Conservation (phyloP, 2,888 invertebrate species). For the Temnothorax ravouxi region DNA sequence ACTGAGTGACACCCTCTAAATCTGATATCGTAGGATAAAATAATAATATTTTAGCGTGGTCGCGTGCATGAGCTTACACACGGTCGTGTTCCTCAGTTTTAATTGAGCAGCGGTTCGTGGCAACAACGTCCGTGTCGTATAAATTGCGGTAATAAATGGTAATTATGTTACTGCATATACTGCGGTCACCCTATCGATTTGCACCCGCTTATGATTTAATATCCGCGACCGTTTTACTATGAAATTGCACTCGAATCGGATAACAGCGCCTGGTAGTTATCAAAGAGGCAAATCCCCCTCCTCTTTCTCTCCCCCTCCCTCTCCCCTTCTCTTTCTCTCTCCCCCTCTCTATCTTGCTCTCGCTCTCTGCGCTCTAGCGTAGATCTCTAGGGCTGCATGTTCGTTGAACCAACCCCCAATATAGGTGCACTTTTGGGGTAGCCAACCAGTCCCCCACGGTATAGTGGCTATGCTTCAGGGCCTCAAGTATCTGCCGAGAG, state of each 20-base stretch:
- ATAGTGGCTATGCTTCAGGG: constrained; percentile 74
- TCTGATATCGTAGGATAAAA: background rate
- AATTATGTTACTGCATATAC: constrained; percentile 43
- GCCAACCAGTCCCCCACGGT: constrained; percentile 70
- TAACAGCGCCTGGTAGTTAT: constrained; percentile 71
- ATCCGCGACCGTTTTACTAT: constrained; percentile 43
- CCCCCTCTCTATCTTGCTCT: background rate
- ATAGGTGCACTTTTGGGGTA: constrained; percentile 80
- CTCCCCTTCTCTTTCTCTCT: too few relatives aligned
- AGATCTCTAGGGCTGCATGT: constrained; percentile 70
- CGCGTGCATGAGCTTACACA: constrained; percentile 6
- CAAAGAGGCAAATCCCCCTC: constrained; percentile 56
- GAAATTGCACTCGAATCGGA: constrained; percentile 61
- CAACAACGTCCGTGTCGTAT: constrained; percentile 36
- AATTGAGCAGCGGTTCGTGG: constrained; percentile 19
- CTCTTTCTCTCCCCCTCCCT: background rate
- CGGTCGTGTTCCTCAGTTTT: constrained; percentile 30
- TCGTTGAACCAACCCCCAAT: constrained; percentile 74
- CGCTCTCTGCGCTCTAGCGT: constrained; percentile 53
- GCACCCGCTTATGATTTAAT: constrained; percentile 38
- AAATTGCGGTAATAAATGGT: constrained; percentile 53
- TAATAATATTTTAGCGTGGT: background rate
- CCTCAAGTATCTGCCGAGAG: constrained; percentile 79
- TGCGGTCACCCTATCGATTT: constrained; percentile 42
- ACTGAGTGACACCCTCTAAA: background rate